Percentiles rank a stretch among this genome's conserved stretches.
phyloP scores from a whole-genome alignment of 2,797 vertebrate species.

The Hydrocynus forskahlii region DNA sequence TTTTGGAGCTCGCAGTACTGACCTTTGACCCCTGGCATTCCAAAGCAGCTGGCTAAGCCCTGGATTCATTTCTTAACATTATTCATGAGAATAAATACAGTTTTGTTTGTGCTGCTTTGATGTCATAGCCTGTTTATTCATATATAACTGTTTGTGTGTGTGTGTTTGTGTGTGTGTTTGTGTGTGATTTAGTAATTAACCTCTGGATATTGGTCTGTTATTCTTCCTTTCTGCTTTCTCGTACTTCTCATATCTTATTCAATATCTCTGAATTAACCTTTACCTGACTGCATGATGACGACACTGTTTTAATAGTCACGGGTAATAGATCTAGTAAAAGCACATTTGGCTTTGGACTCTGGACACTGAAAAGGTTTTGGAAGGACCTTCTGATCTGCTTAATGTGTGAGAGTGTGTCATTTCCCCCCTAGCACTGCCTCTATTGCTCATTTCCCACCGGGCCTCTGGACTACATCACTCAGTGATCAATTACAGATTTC shows the following conservation, averaged over 20 bases:
- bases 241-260: not conserved
- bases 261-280: not conserved
- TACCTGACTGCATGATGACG: not conserved
- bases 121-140: not conserved
- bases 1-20: slow-evolving; percentile 71
- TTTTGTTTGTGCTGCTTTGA: slow-evolving; percentile 45
- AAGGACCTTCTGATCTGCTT: slow-evolving; percentile 19
- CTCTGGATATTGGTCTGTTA: too few species aligned
- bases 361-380: not conserved
- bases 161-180: too few species aligned
- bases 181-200: too few species aligned
- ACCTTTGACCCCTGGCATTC: slow-evolving; percentile 76
- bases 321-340: not conserved
- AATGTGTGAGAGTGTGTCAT: slow-evolving; percentile 8
- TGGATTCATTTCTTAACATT: slow-evolving; percentile 76
- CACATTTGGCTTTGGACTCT: not conserved
- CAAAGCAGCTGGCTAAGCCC: slow-evolving; percentile 64
- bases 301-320: not conserved
- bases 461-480: slow-evolving; percentile 34
- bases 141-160: too few species aligned
- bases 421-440: slow-evolving; percentile 9
- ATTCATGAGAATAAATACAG: slow-evolving; percentile 68
- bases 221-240: too few species aligned
- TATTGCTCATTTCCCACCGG: slow-evolving; percentile 36
- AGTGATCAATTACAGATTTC: slow-evolving; percentile 30